Evolutionary conservation across 2,888 invertebrate genomes (phyloP).

Genomic region (Watsonalla cultraria): DNA sequence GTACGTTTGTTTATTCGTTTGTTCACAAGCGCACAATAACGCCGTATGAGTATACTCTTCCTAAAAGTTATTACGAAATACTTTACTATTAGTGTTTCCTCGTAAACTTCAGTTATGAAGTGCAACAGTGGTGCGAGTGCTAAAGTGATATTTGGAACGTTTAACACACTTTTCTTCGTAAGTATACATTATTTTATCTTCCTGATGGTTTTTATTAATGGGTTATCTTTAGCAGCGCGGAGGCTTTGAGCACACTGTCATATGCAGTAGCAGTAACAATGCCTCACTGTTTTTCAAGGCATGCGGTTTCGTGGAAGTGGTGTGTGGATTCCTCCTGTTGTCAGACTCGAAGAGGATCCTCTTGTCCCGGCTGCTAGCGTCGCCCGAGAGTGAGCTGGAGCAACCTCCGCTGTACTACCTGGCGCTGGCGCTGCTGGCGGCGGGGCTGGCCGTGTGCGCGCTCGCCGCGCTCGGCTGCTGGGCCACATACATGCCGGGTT

Average conservation of each 20-base stretch:
- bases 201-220: not conserved
- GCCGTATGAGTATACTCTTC: slow-evolving; percentile 31
- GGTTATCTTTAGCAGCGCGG: no score
- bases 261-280: not conserved
- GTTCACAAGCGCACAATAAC: slow-evolving; percentile 53
- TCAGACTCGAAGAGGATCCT: slow-evolving; percentile 85
- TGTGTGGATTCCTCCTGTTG: slow-evolving; percentile 84
- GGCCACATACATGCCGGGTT: slow-evolving; percentile 88
- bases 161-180: slow-evolving; percentile 82
- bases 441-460: slow-evolving; percentile 83
- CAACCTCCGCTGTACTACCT: slow-evolving; percentile 89
- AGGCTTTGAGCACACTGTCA: no score
- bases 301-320: slow-evolving; percentile 84
- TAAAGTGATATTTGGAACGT: slow-evolving; percentile 82
- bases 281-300: slow-evolving; percentile 64
- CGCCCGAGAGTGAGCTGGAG: slow-evolving; percentile 79
- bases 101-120: slow-evolving; percentile 34
- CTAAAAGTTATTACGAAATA: slow-evolving; percentile 13
- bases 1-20: slow-evolving; percentile 61
- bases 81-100: slow-evolving; percentile 10
- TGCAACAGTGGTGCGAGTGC: slow-evolving; percentile 73
- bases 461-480: slow-evolving; percentile 88
- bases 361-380: slow-evolving; percentile 83
- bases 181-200: slow-evolving; percentile 41
- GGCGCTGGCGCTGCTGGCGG: slow-evolving; percentile 82